These are phyloP conservation scores for Epinephelus moara DNA, from an alignment of 2,113 vertebrate genomes.

Conservation along the genomic window DNA sequence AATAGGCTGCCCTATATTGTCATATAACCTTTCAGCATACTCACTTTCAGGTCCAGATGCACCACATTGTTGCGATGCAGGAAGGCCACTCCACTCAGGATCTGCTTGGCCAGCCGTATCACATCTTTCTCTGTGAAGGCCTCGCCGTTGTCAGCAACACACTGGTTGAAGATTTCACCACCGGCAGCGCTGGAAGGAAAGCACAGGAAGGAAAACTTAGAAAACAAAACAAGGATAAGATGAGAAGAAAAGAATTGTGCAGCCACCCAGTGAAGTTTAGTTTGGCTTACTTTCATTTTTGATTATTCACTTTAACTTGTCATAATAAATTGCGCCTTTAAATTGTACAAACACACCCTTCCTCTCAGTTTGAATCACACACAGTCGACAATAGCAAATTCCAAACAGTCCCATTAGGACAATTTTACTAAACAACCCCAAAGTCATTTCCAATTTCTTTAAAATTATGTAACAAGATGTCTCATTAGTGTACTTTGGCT, in stretches of 20 bases:
- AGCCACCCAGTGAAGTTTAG: conserved; percentile 36
- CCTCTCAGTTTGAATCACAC: conserved; percentile 25
- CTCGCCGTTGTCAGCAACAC: conserved; percentile 93
- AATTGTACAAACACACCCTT: conserved; percentile 54
- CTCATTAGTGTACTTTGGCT: conserved; percentile 53
- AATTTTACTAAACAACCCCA: conserved; percentile 8
- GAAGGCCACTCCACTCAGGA: conserved; percentile 91
- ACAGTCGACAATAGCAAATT: conserved; percentile 39
- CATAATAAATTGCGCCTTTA: conserved; percentile 37
- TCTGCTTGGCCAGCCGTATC: conserved; percentile 92
- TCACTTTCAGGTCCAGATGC: conserved; percentile 95
- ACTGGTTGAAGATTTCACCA: conserved; percentile 96
- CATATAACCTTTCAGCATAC: conserved; percentile 14
- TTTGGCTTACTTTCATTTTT: conserved; percentile 41
- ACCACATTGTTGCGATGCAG: conserved; percentile 92
- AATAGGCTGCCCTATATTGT: conserved; percentile 17
- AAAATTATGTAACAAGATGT: conserved; percentile 40
- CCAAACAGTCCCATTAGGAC: not conserved
- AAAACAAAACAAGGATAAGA: conserved; percentile 27
- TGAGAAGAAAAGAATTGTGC: not conserved
- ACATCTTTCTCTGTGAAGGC: conserved; percentile 96
- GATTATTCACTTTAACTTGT: conserved; percentile 38
- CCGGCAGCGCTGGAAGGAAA: conserved; percentile 90
- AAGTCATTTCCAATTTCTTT: conserved; percentile 29
- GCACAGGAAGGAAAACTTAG: conserved; percentile 42